Evolutionary conservation across 2,113 vertebrate species (phyloP).

Genomic region (Donacobius atricapilla): DNA sequence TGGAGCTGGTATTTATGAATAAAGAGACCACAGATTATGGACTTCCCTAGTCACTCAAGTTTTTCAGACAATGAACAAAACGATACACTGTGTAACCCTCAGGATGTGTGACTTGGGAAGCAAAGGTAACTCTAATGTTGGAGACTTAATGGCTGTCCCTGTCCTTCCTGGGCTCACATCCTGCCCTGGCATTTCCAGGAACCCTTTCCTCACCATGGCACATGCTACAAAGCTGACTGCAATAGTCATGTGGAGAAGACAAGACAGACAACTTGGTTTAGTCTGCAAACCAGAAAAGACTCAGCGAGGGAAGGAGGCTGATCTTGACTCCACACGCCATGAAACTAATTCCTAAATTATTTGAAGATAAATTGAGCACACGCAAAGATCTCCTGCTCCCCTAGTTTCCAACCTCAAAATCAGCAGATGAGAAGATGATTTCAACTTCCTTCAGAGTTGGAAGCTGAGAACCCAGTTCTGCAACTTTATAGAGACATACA

Average conservation of each 20-base stretch:
- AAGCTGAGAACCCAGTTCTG: neutral
- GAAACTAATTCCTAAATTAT: neutral
- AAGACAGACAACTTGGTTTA: rapidly evolving
- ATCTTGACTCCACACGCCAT: neutral
- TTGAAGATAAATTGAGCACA: neutral
- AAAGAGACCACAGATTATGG: neutral
- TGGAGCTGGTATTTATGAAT: neutral
- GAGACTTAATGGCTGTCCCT: neutral
- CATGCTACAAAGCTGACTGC: neutral
- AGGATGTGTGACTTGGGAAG: neutral
- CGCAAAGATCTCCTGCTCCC: neutral
- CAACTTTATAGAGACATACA: neutral
- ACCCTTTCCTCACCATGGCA: neutral
- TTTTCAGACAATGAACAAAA: neutral
- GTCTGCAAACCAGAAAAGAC: neutral
- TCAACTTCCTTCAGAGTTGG: neutral
- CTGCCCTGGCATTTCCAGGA: neutral
- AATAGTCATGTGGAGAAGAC: neutral
- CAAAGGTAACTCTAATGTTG: neutral
- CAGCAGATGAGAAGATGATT: neutral
- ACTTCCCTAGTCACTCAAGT: neutral
- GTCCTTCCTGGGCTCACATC: neutral
- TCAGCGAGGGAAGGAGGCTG: neutral
- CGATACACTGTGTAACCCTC: neutral
- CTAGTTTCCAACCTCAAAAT: neutral